Evolutionary conservation across 2,888 invertebrate genomes (phyloP).

Genomic region (Drosophila ustulata): DNA sequence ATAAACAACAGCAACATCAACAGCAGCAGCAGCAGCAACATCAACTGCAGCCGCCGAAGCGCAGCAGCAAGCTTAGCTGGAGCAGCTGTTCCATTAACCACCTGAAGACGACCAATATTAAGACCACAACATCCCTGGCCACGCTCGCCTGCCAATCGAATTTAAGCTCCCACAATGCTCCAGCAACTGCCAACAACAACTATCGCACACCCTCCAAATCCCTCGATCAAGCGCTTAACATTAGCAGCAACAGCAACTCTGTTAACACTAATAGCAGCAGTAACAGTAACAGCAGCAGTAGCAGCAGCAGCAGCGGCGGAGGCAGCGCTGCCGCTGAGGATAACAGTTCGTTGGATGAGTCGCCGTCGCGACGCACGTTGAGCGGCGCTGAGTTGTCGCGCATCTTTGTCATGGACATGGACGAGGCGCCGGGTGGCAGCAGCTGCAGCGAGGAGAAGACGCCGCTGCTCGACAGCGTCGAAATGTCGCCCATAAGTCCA

Average conservation of each 20-base stretch:
- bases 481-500: conserved; percentile 85
- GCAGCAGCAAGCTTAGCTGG: conserved; percentile 68
- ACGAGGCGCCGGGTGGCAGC: conserved; percentile 68
- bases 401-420: conserved; percentile 82
- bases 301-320: conserved; percentile 61
- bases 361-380: conserved; percentile 79
- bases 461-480: conserved; percentile 85
- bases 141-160: conserved; percentile 82
- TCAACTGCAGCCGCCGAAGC: conserved; percentile 42
- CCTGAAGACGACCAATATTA: conserved; percentile 84
- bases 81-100: conserved; percentile 83
- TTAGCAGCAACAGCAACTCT: conserved; percentile 44
- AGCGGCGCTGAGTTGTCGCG: conserved; percentile 81
- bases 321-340: conserved; percentile 58
- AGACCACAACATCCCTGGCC: conserved; percentile 84
- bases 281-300: conserved; percentile 25
- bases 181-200: conserved; percentile 42
- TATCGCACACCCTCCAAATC: conserved; percentile 79
- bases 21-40: conserved; percentile 35
- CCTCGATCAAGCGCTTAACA: conserved; percentile 77
- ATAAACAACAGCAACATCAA: conserved; percentile 57
- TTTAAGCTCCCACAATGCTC: conserved; percentile 64
- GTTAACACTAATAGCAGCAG: conserved; percentile 36
- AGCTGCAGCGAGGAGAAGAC: conserved; percentile 85
- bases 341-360: conserved; percentile 82